Evolutionary conservation across 2,797 vertebrate genomes (phyloP).

Genomic region (Threskiornis aethiopicus): DNA sequence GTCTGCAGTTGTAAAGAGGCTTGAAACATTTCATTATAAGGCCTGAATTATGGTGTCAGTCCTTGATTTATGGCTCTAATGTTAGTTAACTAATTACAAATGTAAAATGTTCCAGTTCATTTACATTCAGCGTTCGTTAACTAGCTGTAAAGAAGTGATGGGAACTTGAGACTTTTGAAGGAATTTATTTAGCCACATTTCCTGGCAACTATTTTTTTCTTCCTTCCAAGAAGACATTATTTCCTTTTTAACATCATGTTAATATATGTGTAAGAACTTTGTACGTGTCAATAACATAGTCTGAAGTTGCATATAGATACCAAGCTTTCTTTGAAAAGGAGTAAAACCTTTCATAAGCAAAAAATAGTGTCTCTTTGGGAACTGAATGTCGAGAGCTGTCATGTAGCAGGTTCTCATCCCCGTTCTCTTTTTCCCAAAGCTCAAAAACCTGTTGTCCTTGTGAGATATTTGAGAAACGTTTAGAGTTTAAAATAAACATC

Average conservation of each 20-base stretch:
- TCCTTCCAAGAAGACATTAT: not conserved
- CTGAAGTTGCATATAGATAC: not conserved
- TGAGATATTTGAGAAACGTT: not conserved
- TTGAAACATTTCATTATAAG: conserved; percentile 1
- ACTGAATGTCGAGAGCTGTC: not conserved
- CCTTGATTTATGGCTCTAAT: conserved; percentile 26
- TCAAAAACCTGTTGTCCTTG: not conserved
- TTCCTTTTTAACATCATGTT: not conserved
- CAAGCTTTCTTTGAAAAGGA: not conserved
- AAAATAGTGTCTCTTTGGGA: not conserved
- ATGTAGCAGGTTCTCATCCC: not conserved
- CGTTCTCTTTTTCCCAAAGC: not conserved
- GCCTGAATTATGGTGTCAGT: not conserved
- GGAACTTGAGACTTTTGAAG: not conserved
- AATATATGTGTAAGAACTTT: not conserved
- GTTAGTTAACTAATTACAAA: conserved; percentile 31
- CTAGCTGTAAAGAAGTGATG: not conserved
- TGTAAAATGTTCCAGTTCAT: not conserved
- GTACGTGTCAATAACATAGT: rapidly evolving
- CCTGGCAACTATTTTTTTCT: not conserved
- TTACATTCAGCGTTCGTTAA: not conserved
- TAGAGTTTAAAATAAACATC: not conserved
- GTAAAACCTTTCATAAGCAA: not conserved
- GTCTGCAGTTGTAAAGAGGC: not conserved
- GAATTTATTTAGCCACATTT: not conserved